Percentiles rank a stretch among this genome's conserved stretches.
phyloP scores from a whole-genome alignment of 2,113 vertebrate genomes.

The Prinia subflava region DNA sequence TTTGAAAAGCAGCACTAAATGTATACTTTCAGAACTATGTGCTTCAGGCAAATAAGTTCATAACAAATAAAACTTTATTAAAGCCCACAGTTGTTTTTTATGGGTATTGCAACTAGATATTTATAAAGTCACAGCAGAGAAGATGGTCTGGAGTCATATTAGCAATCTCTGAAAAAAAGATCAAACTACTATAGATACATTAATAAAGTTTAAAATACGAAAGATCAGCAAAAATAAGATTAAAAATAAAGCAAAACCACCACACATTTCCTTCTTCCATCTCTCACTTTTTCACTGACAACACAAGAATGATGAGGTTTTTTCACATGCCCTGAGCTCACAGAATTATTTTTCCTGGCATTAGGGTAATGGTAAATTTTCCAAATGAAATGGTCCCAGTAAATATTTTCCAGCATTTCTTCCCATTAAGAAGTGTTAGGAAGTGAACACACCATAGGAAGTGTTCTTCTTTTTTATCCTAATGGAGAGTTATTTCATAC shows the following conservation, averaged over 20 bases:
- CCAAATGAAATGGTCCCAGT: neutral
- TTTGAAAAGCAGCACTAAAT: neutral
- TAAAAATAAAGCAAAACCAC: neutral
- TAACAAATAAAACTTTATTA: neutral
- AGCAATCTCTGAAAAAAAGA: neutral
- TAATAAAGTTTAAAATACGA: neutral
- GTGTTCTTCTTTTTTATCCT: neutral
- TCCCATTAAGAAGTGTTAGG: neutral
- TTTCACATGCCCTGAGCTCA: neutral
- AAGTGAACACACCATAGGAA: neutral
- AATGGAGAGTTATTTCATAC: fast-evolving
- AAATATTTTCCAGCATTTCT: neutral
- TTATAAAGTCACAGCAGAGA: neutral
- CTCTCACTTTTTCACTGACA: neutral
- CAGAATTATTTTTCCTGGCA: neutral
- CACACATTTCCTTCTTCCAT: neutral
- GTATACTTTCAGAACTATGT: neutral
- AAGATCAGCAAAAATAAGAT: neutral
- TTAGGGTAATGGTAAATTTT: neutral
- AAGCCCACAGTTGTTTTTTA: neutral
- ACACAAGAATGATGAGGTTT: neutral
- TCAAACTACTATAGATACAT: neutral
- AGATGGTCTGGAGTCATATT: neutral
- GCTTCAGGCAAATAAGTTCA: neutral
- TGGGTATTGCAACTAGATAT: neutral